phyloP scores from a whole-genome alignment of 2,888 invertebrate genomes.

The Agrenia bidenticulata region DNA sequence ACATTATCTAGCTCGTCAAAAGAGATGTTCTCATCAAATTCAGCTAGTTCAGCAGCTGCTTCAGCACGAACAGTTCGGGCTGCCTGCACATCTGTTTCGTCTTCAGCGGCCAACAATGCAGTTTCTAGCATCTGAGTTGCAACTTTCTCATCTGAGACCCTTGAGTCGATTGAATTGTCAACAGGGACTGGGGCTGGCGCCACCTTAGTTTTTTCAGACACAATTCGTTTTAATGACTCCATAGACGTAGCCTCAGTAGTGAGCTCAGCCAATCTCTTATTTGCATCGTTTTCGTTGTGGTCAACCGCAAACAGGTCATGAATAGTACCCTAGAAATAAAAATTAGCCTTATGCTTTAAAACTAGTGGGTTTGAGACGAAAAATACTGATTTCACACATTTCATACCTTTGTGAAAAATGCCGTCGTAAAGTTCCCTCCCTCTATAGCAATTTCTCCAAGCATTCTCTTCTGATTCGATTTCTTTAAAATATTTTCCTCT shows the following conservation, averaged over 20 bases:
- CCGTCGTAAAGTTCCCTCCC: constrained; percentile 97
- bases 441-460: constrained; percentile 97
- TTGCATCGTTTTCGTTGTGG: constrained; percentile 64
- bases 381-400: too few relatives aligned
- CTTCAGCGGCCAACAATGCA: constrained; percentile 88
- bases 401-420: constrained; percentile 85
- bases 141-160: constrained; percentile 16
- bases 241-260: neutral
- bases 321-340: constrained; percentile 73
- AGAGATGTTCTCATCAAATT: constrained; percentile 93
- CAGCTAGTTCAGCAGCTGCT: constrained; percentile 83
- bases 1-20: constrained; percentile 61
- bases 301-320: constrained; percentile 86
- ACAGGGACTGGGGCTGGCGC: too few relatives aligned
- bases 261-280: constrained; percentile 60
- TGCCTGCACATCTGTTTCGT: constrained; percentile 90
- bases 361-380: too few relatives aligned
- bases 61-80: constrained; percentile 87
- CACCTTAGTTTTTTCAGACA: neutral
- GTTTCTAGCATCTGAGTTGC: constrained; percentile 60
- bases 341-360: too few relatives aligned
- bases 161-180: neutral
- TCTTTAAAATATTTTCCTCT: constrained; percentile 98
- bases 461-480: constrained; percentile 95
- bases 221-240: neutral